phyloP scores from a whole-genome alignment of 2,113 vertebrate species.

The Mirza zaza region DNA sequence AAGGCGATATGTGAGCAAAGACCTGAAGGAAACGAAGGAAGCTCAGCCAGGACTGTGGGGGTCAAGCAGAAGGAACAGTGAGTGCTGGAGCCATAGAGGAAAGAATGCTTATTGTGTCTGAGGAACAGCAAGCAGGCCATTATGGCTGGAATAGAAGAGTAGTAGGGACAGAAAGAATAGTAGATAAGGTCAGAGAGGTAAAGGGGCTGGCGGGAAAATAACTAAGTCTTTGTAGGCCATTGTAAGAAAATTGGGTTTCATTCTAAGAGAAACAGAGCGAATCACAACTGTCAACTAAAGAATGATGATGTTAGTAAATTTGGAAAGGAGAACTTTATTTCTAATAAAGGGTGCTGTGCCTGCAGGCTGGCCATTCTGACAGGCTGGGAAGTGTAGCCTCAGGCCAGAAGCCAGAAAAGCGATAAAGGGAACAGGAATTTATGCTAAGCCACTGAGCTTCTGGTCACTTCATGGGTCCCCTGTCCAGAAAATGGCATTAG shows the following conservation, averaged over 20 bases:
- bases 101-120: not conserved
- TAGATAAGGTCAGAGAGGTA: not conserved
- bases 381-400: too few relatives aligned
- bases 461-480: too few relatives aligned
- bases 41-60: not conserved
- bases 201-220: not conserved
- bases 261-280: not conserved
- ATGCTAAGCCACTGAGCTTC: too few relatives aligned
- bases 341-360: too few relatives aligned
- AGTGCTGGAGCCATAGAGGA: not conserved
- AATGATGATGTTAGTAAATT: too few relatives aligned
- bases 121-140: not conserved
- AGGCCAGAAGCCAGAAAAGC: too few relatives aligned
- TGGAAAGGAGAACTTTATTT: too few relatives aligned
- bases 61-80: not conserved
- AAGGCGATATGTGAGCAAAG: not conserved
- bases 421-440: too few relatives aligned
- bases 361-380: too few relatives aligned
- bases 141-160: not conserved
- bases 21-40: not conserved
- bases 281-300: not conserved
- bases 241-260: not conserved
- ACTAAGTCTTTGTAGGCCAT: not conserved
- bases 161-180: not conserved
- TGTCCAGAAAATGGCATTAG: too few relatives aligned